Base-by-base conservation (phyloP, 2,113 vertebrate species). In the Oncorhynchus nerka region DNA sequence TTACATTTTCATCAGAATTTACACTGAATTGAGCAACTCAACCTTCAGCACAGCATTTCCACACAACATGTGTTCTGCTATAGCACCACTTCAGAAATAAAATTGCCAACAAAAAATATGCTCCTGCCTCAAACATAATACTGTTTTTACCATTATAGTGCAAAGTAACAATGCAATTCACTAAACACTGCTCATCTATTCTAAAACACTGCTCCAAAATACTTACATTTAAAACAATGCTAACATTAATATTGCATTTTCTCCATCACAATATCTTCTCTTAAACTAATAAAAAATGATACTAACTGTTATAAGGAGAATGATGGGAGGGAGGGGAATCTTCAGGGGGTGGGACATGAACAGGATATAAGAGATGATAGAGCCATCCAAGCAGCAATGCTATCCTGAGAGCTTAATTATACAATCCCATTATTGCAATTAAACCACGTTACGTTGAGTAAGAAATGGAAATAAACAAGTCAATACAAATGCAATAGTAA, bases 291-390 rank as follows among this genome's bases (percentile, higher is more conserved):
- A 75, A 59, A 55, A 85, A 84, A 87, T 86, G 87, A 83, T 78
- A 62, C 82, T 55, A 78, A 83, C 80, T 82, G 51, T 67, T 88
- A 79, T 88, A 81, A 79, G 73, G 85, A 83, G 67, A 77, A 86
- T 89, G 89, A 90, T 89, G 85, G 89, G 84, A 84, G 45, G 73
- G 86, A 86, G 91, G 91, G 76, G 77, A 79, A 85, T 81, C 89
- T 19, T 20, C 88, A 88, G 91, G 89, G 85, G 89, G 84, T 83
- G 87, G 85, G 86, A 86, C 85, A 89, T 86, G 86, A 89, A 83
- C 90, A 85, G 83, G 79, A 82, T 82, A 78, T 86, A 84, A 19
- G 39, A 45, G 39, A 2, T 45, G 39, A 45, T 45, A 3, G 9
- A 12, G 39, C 9, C 39, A 45, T 45, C 39, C 39, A 45, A 45